These are phyloP conservation scores for Tolypeutes matacus DNA, from an alignment of 2,797 vertebrate species.

Conservation along the genomic window DNA sequence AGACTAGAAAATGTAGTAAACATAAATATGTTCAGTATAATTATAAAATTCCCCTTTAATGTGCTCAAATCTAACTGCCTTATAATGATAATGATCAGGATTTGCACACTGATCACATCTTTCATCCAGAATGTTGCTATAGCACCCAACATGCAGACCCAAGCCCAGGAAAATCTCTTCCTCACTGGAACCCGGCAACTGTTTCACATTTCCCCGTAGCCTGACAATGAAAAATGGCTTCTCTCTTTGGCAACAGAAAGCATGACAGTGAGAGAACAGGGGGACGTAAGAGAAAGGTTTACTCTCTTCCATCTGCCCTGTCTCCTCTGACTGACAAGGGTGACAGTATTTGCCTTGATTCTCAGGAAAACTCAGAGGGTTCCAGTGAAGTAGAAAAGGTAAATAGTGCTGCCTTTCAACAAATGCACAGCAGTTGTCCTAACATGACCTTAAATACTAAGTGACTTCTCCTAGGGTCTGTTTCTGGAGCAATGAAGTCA, in stretches of 20 bases:
- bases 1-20: conserved; percentile 65
- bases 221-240: neutral
- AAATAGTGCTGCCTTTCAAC: neutral
- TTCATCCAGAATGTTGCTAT: conserved; percentile 49
- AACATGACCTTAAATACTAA: neutral
- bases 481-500: conserved; percentile 39
- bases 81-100: conserved; percentile 54
- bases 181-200: neutral
- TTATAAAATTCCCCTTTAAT: conserved; percentile 68
- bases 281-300: neutral
- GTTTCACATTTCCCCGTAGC: neutral
- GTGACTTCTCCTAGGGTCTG: neutral
- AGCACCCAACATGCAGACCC: neutral
- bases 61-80: conserved; percentile 64
- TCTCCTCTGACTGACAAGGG: neutral
- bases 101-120: conserved; percentile 66
- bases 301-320: neutral
- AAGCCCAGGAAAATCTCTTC: neutral
- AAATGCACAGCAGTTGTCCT: neutral
- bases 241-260: neutral
- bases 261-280: no score
- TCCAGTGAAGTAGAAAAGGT: neutral
- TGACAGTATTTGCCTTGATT: neutral
- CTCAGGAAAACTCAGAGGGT: neutral
- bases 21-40: conserved; percentile 67